Evolutionary conservation across 2,113 vertebrate species (phyloP), one percentile per base, ranked within the genome.

Genomic region (Stomatorhinus ivindoensis): DNA sequence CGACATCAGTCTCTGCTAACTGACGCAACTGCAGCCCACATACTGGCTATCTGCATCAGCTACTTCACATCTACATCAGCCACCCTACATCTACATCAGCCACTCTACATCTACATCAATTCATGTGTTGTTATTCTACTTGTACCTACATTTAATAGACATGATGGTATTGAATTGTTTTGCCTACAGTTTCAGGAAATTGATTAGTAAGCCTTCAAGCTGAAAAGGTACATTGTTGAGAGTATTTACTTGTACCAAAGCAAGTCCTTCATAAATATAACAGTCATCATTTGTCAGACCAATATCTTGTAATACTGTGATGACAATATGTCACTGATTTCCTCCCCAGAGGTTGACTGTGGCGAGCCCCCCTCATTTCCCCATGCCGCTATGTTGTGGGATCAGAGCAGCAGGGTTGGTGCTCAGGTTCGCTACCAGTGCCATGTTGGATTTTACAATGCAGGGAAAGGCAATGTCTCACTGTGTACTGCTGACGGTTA

Each of bases 321-420:
- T 83, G 50, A 13, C 21, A n/a, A 2, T 46, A 13, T 84, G 35
- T 85, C 24, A 0, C 80, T 58, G 31, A 44, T 61, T 84, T 5
- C 92, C 21, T 89, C 17, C 90, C 89, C 24, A 96, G 96, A 94
- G 93, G 92, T 95, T 91, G 90, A 95, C 80, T 96, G 95, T 93
- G 96, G 96, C 86, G 93, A 92, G 88, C 94, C 95, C 89, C 87
- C 87, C 1, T 24, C 39, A 48, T 69, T 95, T 88, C 93, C 93
- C 55, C 93, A 95, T 50, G 80, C 95, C 0, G 35, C 91, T 47
- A 90, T 93, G n/a, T 87, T 93, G 47, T 95, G 95, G 95, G 87
- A 95, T 90, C 93, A 92, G 84, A 89, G 91, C 17, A 94, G 91
- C 24, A 92, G 89, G 55, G 87, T 95, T 0, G 3, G 91, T 50